These are phyloP conservation scores for Leiothrix lutea DNA, from an alignment of 2,113 vertebrate species.

Conservation along the genomic window DNA sequence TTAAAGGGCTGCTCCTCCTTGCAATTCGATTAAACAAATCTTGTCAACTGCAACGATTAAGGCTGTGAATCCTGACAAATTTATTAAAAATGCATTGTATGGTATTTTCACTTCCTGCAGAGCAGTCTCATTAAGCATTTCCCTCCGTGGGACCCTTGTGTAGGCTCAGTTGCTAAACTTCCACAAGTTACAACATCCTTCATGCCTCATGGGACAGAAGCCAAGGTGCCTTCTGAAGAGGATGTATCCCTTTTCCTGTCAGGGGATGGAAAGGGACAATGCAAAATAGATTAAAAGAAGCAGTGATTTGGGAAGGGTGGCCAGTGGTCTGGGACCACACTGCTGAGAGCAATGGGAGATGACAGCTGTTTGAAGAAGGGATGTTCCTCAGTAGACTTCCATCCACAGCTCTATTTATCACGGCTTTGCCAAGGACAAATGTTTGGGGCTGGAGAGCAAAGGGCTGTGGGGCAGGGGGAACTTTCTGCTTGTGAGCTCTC, in stretches of 20 bases:
- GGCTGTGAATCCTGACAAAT: background rate
- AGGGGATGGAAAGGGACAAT: background rate
- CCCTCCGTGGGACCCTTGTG: background rate
- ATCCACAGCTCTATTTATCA: background rate
- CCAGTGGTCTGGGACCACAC: fast-evolving
- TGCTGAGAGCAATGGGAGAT: background rate
- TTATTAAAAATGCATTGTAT: background rate
- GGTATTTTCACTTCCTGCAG: background rate
- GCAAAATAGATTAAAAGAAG: background rate
- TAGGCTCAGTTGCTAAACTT: background rate
- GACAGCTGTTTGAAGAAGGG: background rate
- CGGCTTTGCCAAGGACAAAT: background rate
- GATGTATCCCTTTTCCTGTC: background rate
- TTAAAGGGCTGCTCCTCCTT: background rate
- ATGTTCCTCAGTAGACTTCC: fast-evolving
- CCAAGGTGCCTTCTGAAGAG: background rate
- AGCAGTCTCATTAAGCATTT: background rate
- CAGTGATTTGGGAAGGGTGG: background rate
- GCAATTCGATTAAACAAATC: background rate
- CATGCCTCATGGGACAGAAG: background rate
- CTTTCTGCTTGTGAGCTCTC: background rate
- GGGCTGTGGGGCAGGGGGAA: background rate
- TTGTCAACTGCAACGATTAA: fast-evolving
- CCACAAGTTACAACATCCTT: background rate
- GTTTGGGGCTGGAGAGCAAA: background rate